Conservation (phyloP, 2,797 vertebrate species). For the Poeciliopsis infans region DNA sequence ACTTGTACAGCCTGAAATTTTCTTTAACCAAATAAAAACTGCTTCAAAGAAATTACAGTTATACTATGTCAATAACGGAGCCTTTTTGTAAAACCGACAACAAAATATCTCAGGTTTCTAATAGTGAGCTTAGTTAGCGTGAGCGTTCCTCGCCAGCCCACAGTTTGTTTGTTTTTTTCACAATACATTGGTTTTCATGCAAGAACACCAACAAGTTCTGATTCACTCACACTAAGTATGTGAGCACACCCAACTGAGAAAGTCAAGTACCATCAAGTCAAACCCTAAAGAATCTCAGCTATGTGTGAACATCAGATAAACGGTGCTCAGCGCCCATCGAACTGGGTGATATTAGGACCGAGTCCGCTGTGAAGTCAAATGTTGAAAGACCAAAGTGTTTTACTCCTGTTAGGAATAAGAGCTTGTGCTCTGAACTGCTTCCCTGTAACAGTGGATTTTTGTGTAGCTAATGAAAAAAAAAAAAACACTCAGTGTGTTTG, state of each 20-base stretch:
- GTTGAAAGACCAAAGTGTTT: slow-evolving; percentile 22
- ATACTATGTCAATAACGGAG: not conserved
- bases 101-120: not conserved
- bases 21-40: slow-evolving; percentile 7
- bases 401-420: not conserved
- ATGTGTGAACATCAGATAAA: slow-evolving; percentile 29
- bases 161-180: slow-evolving; percentile 30
- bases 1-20: slow-evolving; percentile 10
- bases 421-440: not conserved
- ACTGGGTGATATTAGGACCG: slow-evolving; percentile 17
- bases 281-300: slow-evolving; percentile 51
- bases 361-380: not conserved
- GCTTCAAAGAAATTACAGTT: slow-evolving; percentile 16
- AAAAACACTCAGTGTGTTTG: not conserved
- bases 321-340: slow-evolving; percentile 6
- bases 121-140: too few species aligned
- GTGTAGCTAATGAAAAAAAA: not conserved
- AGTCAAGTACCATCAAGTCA: slow-evolving; percentile 64
- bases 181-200: slow-evolving; percentile 39
- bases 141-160: not conserved
- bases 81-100: slow-evolving; percentile 2
- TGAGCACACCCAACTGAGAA: slow-evolving; percentile 44
- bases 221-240: slow-evolving; percentile 27
- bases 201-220: slow-evolving; percentile 50
- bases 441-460: not conserved